Evolutionary conservation across 2,888 invertebrate species (phyloP), one percentile per base, ranked within the genome.

Genomic region (Ectropis crepuscularia): DNA sequence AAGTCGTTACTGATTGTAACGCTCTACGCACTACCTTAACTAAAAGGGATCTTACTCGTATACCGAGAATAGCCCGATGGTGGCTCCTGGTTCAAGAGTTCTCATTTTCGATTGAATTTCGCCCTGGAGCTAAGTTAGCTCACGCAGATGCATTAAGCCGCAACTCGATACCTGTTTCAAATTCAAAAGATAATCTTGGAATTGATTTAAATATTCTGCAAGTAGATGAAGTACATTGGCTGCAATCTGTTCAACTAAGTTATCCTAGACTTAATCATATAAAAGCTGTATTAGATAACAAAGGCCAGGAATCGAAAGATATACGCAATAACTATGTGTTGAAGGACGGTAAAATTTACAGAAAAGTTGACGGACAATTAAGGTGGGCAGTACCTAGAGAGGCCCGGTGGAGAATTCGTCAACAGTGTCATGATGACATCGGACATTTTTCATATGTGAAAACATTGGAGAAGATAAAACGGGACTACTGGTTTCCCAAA

Each of bases 31-130:
- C 37, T 2, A 51, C 58, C 0, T 50, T 50, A 6, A 9, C 8
- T 9, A 58, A 58, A 6, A 11, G 58, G 2, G 58, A 58, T 6
- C 7, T 58, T 5, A n/a, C n/a, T n/a, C n/a, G n/a, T n/a, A 45
- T 51, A 6, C 58, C 58, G 6, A 8, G 58, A n/a, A 58, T 58
- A 5, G 50, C 58, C 2, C n/a, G 58, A 11, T 58, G 58, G 58
- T 58, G 50, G 58, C 38, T 58, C 0, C 6, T 5, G 0, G 6
- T 50, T 0, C 58, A 58, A 16, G 58, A 58, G 16, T 58, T 10
- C 16, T 6, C 43, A 4, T 58, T 42, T 11, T 28, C 12, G 0
- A 11, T 58, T 2, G 58, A 58, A 45, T 51, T 43, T 11, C 11
- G 58, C 0, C 43, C 58, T 0, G 58, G 58, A 0, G 5, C 36